Conservation (phyloP, 2,797 vertebrate species). For the Staurois parvus region DNA sequence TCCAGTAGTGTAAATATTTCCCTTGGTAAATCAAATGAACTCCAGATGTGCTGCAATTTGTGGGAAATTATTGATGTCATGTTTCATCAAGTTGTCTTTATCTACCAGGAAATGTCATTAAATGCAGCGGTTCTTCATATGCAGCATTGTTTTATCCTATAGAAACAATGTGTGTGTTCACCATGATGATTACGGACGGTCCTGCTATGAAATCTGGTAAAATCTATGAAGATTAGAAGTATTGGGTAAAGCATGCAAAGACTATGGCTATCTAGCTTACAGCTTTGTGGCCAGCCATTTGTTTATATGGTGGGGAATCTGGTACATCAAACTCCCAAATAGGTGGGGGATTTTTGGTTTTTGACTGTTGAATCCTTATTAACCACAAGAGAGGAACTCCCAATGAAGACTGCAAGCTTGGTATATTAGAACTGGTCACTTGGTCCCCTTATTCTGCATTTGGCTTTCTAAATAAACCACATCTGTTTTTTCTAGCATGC, state of each 20-base stretch:
- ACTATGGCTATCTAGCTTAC: not conserved
- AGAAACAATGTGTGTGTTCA: not conserved
- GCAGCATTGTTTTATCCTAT: slow-evolving; percentile 1
- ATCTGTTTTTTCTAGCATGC: no score
- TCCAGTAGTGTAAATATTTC: slow-evolving; percentile 18
- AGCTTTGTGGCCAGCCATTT: no score
- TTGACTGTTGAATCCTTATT: no score
- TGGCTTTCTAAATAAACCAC: no score
- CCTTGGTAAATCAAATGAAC: slow-evolving; percentile 5
- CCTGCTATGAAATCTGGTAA: not conserved
- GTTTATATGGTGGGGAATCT: no score
- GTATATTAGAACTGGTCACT: no score
- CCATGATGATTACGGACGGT: not conserved
- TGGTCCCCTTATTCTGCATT: no score
- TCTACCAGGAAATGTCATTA: not conserved
- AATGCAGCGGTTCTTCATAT: not conserved
- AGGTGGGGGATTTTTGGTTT: no score
- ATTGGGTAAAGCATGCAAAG: not conserved
- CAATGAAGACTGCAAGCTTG: no score
- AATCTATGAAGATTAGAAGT: not conserved
- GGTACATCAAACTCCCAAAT: no score
- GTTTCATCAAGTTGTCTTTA: slow-evolving; percentile 28
- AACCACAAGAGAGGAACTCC: no score
- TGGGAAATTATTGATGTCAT: slow-evolving; percentile 34
- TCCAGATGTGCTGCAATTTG: slow-evolving; percentile 41